Conservation (phyloP, 2,113 vertebrate species). For the Strix aluco region DNA sequence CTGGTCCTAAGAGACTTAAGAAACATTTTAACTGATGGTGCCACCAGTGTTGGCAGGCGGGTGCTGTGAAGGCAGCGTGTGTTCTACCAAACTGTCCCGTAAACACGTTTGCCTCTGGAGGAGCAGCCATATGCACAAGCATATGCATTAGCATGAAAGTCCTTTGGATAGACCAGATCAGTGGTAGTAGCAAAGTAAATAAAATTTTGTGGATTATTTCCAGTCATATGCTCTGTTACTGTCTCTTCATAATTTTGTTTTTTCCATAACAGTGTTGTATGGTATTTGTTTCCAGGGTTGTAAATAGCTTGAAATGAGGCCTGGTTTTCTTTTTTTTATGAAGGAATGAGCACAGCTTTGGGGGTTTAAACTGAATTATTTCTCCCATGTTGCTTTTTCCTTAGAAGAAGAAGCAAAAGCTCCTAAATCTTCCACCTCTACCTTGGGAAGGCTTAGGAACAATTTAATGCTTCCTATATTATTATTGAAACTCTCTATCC, state of each 20-base stretch:
- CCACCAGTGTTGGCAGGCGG: neutral
- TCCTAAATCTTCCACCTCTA: neutral
- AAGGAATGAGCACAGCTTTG: neutral
- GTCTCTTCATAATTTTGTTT: neutral
- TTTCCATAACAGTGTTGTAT: neutral
- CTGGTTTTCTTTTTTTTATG: neutral
- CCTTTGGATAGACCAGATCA: neutral
- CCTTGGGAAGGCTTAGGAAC: neutral
- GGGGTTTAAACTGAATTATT: neutral
- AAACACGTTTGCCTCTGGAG: neutral
- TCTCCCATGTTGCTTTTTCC: neutral
- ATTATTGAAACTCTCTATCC: neutral
- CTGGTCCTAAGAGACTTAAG: neutral
- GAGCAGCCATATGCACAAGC: neutral
- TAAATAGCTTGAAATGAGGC: neutral
- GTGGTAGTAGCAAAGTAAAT: neutral
- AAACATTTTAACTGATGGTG: neutral
- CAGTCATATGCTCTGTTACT: neutral
- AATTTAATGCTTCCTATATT: neutral
- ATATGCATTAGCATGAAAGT: neutral
- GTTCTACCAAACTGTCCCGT: neutral
- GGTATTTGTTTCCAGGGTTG: neutral
- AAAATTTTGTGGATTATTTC: neutral
- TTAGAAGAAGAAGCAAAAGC: neutral
- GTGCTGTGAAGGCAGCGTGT: neutral